Evolutionary conservation across 2,797 vertebrate genomes (phyloP), one percentile per base, ranked within the genome.

Genomic region (Chaetophractus vellerosus): DNA sequence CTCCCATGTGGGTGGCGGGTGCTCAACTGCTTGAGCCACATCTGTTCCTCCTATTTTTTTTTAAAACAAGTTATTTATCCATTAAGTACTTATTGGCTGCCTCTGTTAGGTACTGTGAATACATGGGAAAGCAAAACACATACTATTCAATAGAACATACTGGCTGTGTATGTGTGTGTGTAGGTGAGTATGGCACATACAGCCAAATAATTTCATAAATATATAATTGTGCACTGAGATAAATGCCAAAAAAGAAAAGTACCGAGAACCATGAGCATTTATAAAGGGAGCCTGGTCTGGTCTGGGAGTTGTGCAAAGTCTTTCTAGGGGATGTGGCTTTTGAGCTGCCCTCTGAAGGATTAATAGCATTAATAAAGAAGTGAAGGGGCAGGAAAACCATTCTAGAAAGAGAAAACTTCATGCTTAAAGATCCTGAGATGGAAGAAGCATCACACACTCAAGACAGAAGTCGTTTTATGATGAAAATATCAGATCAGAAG

Each of bases 401-500:
- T 74, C 24, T 38, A 85, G 16, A 24, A 89, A 18, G 38, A 75
- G 61, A 41, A 86, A 80, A 36, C 12, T 61, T 61, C 19, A 50
- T 55, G 18, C 38, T 52, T 36, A 59, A 50, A 66, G n/a, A 72
- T 68, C 28, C 41, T 85, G 45, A 84, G 31, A 50, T 79, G 14
- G 26, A 85, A 63, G 36, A 71, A 59, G 28, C 57, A 31, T 76
- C 31, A 41, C 55, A 45, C 66, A 5, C 92, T 69, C 24, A 31
- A 79, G 45, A 84, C 64, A 64, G n/a, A 68, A 52, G 50, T 41
- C 45, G 24, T 86, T 61, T 90, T 80, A 21, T 80, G 23, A 68
- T 63, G 18, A 33, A 86, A 19, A 85, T 55, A 26, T 92, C 52
- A 89, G 45, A 80, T 92, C 38, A 72, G 41, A 85, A 84, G 31